A percentile compares a stretch with the other conserved stretches of the same genome.
These are phyloP conservation scores for Stramonita haemastoma DNA, from an alignment of 2,888 invertebrate species.

Conservation along the genomic window DNA sequence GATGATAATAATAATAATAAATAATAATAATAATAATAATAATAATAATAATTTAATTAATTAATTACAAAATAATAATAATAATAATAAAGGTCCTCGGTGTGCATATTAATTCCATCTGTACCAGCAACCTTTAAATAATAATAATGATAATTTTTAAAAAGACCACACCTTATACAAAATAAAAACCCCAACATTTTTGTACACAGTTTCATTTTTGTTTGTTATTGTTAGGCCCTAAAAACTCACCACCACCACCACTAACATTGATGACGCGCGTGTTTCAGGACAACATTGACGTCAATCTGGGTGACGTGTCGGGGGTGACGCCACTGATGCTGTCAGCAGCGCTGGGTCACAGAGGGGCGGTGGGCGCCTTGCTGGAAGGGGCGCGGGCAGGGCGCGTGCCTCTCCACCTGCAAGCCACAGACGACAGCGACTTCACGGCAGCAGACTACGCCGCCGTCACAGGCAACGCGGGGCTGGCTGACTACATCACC, in stretches of 20 bases:
- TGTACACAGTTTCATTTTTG: too few relatives aligned
- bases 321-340: constrained; percentile 41
- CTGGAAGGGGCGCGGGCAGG: constrained; percentile 35
- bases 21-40: too few relatives aligned
- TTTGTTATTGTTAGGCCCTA: too few relatives aligned
- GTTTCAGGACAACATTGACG: constrained; percentile 32
- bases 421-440: constrained; percentile 28
- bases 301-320: constrained; percentile 35
- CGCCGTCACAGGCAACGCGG: neutral
- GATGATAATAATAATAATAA: too few relatives aligned
- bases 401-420: neutral
- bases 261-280: neutral
- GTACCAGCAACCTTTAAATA: too few relatives aligned
- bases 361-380: neutral
- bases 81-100: too few relatives aligned
- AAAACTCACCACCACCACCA: neutral
- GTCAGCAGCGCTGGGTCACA: constrained; percentile 34
- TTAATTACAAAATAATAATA: too few relatives aligned
- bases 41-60: too few relatives aligned
- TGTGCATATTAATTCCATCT: too few relatives aligned
- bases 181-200: too few relatives aligned
- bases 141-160: too few relatives aligned
- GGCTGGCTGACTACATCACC: constrained; percentile 15
- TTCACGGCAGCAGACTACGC: constrained; percentile 42
- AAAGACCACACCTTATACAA: too few relatives aligned